Percentiles rank a stretch among this genome's conserved stretches.
Evolutionary conservation across 2,888 invertebrate genomes (phyloP).

Genomic region (Apeira syringaria): DNA sequence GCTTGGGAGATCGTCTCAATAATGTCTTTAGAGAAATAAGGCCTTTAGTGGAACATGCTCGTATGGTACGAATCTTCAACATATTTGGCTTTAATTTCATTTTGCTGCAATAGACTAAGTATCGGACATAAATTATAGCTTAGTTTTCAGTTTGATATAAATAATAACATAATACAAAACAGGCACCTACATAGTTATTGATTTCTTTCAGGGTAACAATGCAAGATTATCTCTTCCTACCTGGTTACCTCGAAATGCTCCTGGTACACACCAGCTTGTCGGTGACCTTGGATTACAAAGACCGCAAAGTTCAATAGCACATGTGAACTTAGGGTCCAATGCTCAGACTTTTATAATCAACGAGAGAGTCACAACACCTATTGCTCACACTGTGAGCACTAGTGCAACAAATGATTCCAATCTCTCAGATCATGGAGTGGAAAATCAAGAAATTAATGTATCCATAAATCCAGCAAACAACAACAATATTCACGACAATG

Average conservation of each 20-base stretch:
- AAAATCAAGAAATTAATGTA: conserved; percentile 64
- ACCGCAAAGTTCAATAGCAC: conserved; percentile 72
- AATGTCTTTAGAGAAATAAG: conserved; percentile 85
- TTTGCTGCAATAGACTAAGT: too few relatives aligned
- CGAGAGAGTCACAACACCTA: conserved; percentile 53
- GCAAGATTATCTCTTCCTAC: conserved; percentile 69
- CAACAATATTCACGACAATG: conserved; percentile 73
- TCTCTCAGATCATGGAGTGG: conserved; percentile 54
- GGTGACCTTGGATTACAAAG: conserved; percentile 54
- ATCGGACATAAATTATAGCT: too few relatives aligned
- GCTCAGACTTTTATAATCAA: conserved; percentile 63
- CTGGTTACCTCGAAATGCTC: conserved; percentile 69
- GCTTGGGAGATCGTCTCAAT: conserved; percentile 71
- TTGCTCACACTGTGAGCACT: conserved; percentile 50
- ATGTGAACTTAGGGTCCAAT: conserved; percentile 58
- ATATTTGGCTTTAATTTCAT: too few relatives aligned
- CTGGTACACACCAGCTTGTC: conserved; percentile 58
- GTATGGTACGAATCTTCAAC: conserved; percentile 61
- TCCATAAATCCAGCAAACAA: conserved; percentile 74
- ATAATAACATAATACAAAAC: too few relatives aligned
- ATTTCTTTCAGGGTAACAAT: conserved; percentile 66
- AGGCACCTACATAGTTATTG: too few relatives aligned
- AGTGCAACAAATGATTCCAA: conserved; percentile 64
- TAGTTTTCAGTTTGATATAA: too few relatives aligned
- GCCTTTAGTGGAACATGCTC: conserved; percentile 86